Evolutionary conservation across 2,888 invertebrate genomes (phyloP), one percentile per base, ranked within the genome.

Genomic region (Lasioglossum oenotherae): DNA sequence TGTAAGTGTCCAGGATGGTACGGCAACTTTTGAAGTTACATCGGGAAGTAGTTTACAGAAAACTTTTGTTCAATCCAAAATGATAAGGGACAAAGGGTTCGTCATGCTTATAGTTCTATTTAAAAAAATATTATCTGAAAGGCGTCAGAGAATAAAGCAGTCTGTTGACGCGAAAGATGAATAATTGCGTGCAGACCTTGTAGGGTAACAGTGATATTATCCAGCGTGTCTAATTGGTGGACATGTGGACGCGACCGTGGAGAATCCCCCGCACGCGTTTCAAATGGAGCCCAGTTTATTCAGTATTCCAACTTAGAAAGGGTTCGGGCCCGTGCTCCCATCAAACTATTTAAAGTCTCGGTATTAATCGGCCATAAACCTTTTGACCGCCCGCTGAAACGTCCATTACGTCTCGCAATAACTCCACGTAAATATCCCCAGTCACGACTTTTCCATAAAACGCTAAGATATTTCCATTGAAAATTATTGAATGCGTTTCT

Each of bases 311-410:
- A 85, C 87, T 86, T 85, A 81, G 85, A 93, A 93, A 91, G 93
- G 93, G 93, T 93, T 90, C 86, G 84, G 89, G 87, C 89, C 90
- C 90, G 80, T 82, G 81, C 90, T 88, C 10, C 90, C 93, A 92
- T 90, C 91, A 87, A 85, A 91, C 92, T 93, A 93, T 93, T 93
- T 92, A 91, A 93, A 90, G 89, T 90, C 91, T 92, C 92, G 92
- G 90, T 91, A 88, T 90, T 89, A 90, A 85, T 82, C 78, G 49
- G 64, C 60, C 57, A 76, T 81, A 81, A 85, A 86, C 72, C 67
- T 35, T 64, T 38, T 27, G 67, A 78, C 44, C 27, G 19, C 12
- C 6, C n/a, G 38, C 27, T 14, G 31, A 35, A 71, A 19, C 23
- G 23, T 77, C n/a, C 69, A 64, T 4, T 60, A n/a, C 2, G 19